A percentile compares a stretch with the other conserved stretches of the same genome.
These are phyloP conservation scores for Hippocampus zosterae DNA, from an alignment of 2,113 vertebrate genomes.

Conservation along the genomic window DNA sequence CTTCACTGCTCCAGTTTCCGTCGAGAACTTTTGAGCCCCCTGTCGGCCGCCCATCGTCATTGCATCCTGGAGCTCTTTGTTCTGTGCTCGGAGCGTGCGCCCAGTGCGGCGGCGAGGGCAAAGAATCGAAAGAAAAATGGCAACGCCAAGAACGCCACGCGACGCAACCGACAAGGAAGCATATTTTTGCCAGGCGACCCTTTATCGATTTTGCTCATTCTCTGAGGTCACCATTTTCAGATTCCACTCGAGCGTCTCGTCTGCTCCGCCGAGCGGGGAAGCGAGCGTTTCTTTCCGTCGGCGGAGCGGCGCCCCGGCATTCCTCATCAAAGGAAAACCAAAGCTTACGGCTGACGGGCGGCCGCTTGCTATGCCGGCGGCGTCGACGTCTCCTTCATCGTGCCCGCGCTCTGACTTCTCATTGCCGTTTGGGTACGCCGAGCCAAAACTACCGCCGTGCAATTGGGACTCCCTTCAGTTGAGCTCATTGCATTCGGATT, in stretches of 20 bases:
- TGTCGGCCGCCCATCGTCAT: constrained; percentile 49
- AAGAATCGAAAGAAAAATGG: constrained; percentile 5
- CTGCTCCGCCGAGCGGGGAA: constrained; percentile 69
- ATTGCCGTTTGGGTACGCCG: constrained; percentile 62
- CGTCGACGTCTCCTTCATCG: constrained; percentile 59
- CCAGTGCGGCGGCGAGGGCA: constrained; percentile 17
- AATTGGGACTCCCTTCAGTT: background rate
- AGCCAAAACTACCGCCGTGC: background rate
- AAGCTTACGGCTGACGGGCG: constrained; percentile 62
- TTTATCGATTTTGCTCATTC: constrained; percentile 20
- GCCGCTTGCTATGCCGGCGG: constrained; percentile 68
- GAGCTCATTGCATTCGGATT: background rate
- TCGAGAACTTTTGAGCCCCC: constrained; percentile 42
- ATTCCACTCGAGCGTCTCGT: constrained; percentile 61
- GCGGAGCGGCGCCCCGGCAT: constrained; percentile 56
- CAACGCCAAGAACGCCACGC: background rate
- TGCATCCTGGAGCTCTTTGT: constrained; percentile 27
- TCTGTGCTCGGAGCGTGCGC: constrained; percentile 23
- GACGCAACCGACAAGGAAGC: background rate
- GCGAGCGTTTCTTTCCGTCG: constrained; percentile 67
- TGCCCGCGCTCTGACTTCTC: constrained; percentile 60
- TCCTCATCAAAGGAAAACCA: constrained; percentile 68
- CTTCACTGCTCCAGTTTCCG: constrained; percentile 53
- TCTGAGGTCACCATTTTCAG: constrained; percentile 60
- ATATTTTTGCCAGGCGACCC: constrained; percentile 17